phyloP scores from a whole-genome alignment of 2,797 vertebrate genomes.

The Anguilla marmorata region DNA sequence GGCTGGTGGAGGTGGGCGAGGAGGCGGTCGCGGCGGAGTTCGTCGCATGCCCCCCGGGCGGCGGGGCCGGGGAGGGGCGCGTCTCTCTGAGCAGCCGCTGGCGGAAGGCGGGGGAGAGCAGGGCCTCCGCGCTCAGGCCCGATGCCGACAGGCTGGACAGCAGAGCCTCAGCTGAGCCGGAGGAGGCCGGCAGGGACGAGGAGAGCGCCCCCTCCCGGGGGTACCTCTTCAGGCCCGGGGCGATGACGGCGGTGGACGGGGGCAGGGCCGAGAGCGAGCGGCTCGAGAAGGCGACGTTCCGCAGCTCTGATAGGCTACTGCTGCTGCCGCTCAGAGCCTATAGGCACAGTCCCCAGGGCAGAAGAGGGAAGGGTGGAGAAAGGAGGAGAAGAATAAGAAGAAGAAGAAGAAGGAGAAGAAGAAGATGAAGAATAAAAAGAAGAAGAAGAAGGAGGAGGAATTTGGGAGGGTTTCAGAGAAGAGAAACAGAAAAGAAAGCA shows the following conservation, averaged over 20 bases:
- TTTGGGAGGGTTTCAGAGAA: slow-evolving; percentile 50
- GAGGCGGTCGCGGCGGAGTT: slow-evolving; percentile 55
- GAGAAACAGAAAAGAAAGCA: slow-evolving; percentile 55
- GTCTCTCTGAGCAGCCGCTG: slow-evolving; percentile 69
- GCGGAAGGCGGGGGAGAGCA: slow-evolving; percentile 71
- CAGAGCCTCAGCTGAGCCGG: slow-evolving; percentile 69
- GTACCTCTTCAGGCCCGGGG: slow-evolving; percentile 62
- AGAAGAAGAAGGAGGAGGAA: slow-evolving; percentile 45
- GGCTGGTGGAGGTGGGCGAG: slow-evolving; percentile 27
- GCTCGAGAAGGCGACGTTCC: slow-evolving; percentile 65
- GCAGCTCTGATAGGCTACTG: slow-evolving; percentile 60
- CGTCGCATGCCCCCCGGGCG: slow-evolving; percentile 53
- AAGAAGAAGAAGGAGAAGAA: slow-evolving; percentile 49
- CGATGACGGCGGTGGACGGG: slow-evolving; percentile 45
- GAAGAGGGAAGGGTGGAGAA: slow-evolving; percentile 31
- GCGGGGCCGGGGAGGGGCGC: slow-evolving; percentile 53
- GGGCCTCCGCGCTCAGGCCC: slow-evolving; percentile 69
- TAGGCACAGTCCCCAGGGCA: slow-evolving; percentile 52
- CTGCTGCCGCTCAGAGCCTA: slow-evolving; percentile 60
- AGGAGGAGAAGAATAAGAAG: slow-evolving; percentile 42
- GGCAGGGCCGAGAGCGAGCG: slow-evolving; percentile 45
- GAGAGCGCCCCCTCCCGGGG: slow-evolving; percentile 60
- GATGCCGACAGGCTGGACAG: slow-evolving; percentile 69
- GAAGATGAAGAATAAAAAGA: slow-evolving; percentile 41
- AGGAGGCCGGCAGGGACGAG: slow-evolving; percentile 58